These are phyloP conservation scores for Neocrepidodera transversa DNA, from an alignment of 2,888 invertebrate species.

Conservation along the genomic window DNA sequence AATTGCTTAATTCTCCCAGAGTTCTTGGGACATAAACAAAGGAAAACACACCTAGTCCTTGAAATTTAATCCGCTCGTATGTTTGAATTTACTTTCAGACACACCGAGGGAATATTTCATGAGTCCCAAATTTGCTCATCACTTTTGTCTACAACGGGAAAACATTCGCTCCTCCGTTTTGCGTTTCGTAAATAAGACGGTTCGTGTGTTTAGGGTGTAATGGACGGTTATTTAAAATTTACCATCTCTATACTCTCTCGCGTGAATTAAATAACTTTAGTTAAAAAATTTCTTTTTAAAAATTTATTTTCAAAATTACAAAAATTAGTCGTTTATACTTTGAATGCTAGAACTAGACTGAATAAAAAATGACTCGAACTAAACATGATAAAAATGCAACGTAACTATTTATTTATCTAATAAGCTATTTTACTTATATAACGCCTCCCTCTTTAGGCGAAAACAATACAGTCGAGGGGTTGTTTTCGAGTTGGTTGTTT, in stretches of 20 bases:
- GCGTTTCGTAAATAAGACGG: constrained; percentile 23
- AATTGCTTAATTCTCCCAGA: constrained; percentile 47
- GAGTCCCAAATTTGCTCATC: constrained; percentile 33
- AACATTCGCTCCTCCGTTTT: constrained; percentile 14
- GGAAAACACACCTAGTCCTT: constrained; percentile 42
- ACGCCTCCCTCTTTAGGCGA: too few relatives aligned
- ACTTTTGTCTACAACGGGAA: constrained; percentile 24
- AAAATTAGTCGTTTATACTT: too few relatives aligned
- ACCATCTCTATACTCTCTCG: background rate
- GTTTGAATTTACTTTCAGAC: constrained; percentile 30
- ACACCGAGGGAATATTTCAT: constrained; percentile 28
- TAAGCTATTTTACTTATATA: too few relatives aligned
- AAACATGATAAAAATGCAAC: too few relatives aligned
- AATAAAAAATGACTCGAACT: too few relatives aligned
- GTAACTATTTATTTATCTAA: too few relatives aligned
- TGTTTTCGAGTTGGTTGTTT: too few relatives aligned
- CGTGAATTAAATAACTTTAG: too few relatives aligned
- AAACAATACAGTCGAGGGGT: too few relatives aligned
- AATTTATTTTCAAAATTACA: too few relatives aligned
- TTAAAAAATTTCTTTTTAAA: too few relatives aligned
- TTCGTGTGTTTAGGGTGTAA: constrained; percentile 21
- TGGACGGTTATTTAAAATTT: constrained; percentile 27
- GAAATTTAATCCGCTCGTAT: constrained; percentile 43
- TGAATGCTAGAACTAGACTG: too few relatives aligned
- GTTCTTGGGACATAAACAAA: constrained; percentile 42